phyloP scores from a whole-genome alignment of 2,113 vertebrate genomes.

The Hydrolagus affinis region DNA sequence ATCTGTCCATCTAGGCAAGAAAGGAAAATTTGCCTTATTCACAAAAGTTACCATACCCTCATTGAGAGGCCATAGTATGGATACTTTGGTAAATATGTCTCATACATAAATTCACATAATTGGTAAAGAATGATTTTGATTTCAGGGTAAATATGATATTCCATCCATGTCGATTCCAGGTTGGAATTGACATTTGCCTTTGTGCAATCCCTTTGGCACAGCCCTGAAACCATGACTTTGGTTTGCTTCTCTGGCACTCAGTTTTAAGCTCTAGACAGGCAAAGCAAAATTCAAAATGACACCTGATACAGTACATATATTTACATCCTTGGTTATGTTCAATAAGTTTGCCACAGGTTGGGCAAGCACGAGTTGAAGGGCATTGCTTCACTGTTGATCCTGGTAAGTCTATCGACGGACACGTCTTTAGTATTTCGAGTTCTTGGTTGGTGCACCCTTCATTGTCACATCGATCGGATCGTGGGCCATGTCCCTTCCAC shows the following conservation, averaged over 20 bases:
- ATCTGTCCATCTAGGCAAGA: not conserved
- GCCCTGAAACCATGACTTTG: constrained; percentile 42
- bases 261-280: constrained; percentile 52
- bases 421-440: constrained; percentile 45
- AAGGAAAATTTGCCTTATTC: not conserved
- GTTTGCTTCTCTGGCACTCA: constrained; percentile 38
- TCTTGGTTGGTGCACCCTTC: constrained; percentile 43
- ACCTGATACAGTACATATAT: constrained; percentile 55
- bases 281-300: constrained; percentile 59
- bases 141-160: not conserved
- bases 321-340: constrained; percentile 59
- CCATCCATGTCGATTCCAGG: constrained; percentile 39
- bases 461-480: constrained; percentile 50
- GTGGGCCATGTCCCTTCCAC: constrained; percentile 50
- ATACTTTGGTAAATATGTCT: too few relatives aligned
- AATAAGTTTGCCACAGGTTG: constrained; percentile 51
- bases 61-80: too few relatives aligned
- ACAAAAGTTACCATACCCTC: too few relatives aligned
- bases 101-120: too few relatives aligned
- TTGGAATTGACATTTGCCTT: constrained; percentile 51
- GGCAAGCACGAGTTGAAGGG: constrained; percentile 55
- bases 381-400: constrained; percentile 35
- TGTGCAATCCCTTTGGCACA: constrained; percentile 50
- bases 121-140: too few relatives aligned
- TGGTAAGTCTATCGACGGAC: constrained; percentile 33